These are phyloP conservation scores for Falco peregrinus DNA, from an alignment of 2,797 vertebrate species.

Conservation along the genomic window DNA sequence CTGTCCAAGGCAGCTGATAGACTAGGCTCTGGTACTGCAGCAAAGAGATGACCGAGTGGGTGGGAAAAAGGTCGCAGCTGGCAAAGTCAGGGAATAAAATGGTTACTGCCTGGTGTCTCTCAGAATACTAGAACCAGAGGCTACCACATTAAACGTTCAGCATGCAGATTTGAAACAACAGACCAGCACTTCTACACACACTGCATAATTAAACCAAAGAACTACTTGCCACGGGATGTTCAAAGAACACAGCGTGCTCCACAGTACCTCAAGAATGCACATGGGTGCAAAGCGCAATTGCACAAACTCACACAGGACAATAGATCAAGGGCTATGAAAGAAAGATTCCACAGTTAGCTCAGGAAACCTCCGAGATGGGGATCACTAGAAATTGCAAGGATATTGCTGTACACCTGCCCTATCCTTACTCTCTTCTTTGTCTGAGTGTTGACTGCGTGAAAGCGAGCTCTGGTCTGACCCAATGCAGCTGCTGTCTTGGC, in stretches of 20 bases:
- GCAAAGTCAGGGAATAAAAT: background rate
- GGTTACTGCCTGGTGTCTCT: background rate
- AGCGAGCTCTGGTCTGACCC: background rate
- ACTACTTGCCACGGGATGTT: background rate
- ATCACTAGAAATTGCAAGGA: background rate
- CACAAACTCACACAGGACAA: background rate
- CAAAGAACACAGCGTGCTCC: background rate
- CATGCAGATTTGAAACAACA: background rate
- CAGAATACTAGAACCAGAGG: background rate
- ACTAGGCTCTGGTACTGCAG: background rate
- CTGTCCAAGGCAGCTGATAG: background rate
- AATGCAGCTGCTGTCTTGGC: background rate
- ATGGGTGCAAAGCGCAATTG: background rate
- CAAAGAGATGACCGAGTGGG: background rate
- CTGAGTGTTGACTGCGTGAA: background rate
- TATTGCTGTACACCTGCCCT: background rate
- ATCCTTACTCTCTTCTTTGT: background rate
- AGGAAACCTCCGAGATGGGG: background rate
- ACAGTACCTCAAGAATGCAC: background rate
- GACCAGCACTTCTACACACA: background rate
- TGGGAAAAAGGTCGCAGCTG: background rate
- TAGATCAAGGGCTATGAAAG: background rate
- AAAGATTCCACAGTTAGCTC: background rate
- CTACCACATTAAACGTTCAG: background rate
- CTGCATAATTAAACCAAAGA: background rate